Evolutionary conservation across 1,140 invertebrate genomes (phyloP).

Genomic region (Calycopis cecrops): DNA sequence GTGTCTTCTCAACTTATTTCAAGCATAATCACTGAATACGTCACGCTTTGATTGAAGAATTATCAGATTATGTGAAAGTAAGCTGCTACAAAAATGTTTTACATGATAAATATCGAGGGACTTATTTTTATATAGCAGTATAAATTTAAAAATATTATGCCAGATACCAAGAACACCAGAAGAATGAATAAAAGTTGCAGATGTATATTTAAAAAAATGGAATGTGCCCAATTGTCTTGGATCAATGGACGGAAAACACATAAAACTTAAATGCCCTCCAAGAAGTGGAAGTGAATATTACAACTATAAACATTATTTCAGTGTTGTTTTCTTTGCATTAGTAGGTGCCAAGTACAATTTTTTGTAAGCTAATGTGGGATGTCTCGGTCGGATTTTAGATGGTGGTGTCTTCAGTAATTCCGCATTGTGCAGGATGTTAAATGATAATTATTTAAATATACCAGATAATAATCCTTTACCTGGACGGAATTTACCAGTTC

Average conservation of each 20-base stretch:
- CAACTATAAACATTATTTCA: conserved; percentile 10
- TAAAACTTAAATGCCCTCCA: neutral
- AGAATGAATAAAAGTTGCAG: neutral
- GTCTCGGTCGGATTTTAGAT: conserved; percentile 8
- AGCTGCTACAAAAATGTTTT: too few species aligned
- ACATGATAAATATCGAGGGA: too few species aligned
- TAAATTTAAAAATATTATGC: too few species aligned
- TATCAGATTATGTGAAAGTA: conserved; percentile 13
- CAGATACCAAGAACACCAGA: neutral
- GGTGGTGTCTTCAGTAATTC: conserved; percentile 5
- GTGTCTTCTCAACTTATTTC: conserved; percentile 15
- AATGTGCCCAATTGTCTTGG: conserved; percentile 5
- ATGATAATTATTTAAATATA: conserved; percentile 17
- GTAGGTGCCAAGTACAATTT: conserved; percentile 6
- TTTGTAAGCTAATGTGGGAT: conserved; percentile 12
- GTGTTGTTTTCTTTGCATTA: conserved; percentile 9
- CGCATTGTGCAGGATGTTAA: neutral
- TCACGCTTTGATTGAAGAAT: conserved; percentile 8
- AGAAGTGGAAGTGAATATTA: conserved; percentile 1
- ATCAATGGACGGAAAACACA: conserved; percentile 7
- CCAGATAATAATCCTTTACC: conserved; percentile 15
- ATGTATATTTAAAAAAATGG: conserved; percentile 10
- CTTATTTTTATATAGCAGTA: too few species aligned
- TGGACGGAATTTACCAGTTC: conserved; percentile 16
- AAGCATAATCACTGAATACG: conserved; percentile 12